Evolutionary conservation across 2,888 invertebrate genomes (phyloP).

Genomic region (Eupelmus urozonus): DNA sequence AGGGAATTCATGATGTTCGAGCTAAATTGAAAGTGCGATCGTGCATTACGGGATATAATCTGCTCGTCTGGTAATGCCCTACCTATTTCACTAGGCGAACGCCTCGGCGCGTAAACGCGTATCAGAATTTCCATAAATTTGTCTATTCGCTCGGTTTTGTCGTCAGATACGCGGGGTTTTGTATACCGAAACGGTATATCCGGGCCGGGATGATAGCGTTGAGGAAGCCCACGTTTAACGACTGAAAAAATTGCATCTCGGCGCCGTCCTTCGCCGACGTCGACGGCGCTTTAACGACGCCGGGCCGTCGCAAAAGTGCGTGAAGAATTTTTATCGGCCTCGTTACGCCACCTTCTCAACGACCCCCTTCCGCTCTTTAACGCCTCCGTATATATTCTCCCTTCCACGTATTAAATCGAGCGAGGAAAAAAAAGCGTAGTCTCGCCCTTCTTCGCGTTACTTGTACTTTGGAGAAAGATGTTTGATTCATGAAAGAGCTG

Average conservation of each 20-base stretch:
- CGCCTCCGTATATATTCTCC: neutral
- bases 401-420: no score
- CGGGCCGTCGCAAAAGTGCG: neutral
- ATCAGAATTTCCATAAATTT: no score
- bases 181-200: neutral
- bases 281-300: neutral
- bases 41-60: neutral
- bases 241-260: neutral
- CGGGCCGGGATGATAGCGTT: neutral
- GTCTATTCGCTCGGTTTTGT: no score
- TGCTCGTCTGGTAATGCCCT: no score
- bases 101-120: no score
- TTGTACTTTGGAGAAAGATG: no score
- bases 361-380: neutral
- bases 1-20: conserved; percentile 13
- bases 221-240: neutral
- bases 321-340: conserved; percentile 22
- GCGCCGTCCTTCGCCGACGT: neutral
- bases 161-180: no score
- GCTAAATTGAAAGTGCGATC: conserved; percentile 15
- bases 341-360: conserved; percentile 1
- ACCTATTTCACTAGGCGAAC: no score
- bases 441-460: neutral
- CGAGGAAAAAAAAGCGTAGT: neutral
- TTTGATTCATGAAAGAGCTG: no score